phyloP scores from a whole-genome alignment of 2,113 vertebrate species.

The Brachypodius melanocephalos region DNA sequence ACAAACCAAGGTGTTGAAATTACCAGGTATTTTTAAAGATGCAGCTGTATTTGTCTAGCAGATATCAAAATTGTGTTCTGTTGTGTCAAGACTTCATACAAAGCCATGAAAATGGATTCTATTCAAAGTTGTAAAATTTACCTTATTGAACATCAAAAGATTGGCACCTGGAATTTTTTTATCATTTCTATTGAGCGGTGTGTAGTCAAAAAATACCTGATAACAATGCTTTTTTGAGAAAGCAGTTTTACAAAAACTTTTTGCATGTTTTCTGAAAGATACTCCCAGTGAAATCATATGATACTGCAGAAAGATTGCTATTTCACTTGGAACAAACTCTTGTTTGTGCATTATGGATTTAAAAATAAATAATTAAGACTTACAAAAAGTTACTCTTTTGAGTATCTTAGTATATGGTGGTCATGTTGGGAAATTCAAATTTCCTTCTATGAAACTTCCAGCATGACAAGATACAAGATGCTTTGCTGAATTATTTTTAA shows the following conservation, averaged over 20 bases:
- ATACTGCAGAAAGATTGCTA: background rate
- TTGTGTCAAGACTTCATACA: background rate
- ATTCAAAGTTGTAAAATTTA: background rate
- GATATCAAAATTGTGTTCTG: background rate
- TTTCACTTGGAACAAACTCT: background rate
- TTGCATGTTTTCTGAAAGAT: background rate
- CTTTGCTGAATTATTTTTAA: background rate
- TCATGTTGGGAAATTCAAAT: background rate
- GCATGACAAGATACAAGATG: background rate
- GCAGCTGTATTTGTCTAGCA: background rate
- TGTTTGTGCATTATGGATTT: background rate
- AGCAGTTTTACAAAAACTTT: background rate
- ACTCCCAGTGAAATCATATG: background rate
- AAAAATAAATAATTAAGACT: background rate
- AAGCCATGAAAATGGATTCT: background rate
- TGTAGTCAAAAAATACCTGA: background rate
- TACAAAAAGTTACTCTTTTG: background rate
- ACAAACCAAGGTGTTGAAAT: background rate
- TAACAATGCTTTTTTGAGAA: background rate
- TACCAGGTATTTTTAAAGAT: background rate
- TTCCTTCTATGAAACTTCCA: background rate
- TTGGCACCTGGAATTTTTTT: background rate
- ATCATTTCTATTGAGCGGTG: background rate
- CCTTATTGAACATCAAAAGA: background rate
- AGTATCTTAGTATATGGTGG: background rate